Evolutionary conservation across 2,113 vertebrate species (phyloP), one percentile per base, ranked within the genome.

Genomic region (Aptenodytes forsteri): DNA sequence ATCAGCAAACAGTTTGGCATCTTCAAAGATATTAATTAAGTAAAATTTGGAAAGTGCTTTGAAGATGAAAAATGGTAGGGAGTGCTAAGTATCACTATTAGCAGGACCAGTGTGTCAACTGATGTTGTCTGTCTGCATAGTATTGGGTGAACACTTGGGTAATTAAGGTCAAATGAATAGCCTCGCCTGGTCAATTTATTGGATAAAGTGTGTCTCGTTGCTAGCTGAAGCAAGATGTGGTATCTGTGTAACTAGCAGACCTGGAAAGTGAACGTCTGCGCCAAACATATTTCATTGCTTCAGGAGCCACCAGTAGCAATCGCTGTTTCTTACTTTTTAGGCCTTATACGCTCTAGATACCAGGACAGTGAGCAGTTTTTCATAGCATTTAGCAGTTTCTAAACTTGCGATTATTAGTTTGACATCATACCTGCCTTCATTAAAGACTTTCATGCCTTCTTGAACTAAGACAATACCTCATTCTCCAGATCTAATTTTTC

Each of bases 11-110:
- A 96, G 93, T 97, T 92, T 93, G 94, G 86, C 83, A 91, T 97
- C 96, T 97, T 96, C 94, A 96, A 95, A 97, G 95, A 96, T 96
- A 97, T 97, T 91, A 98, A 97, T 97, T 98, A 97, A 95, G 81
- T 97, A 93, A 97, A 97, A 98, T 97, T 96, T 97, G 86, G 95
- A 97, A 98, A 97, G 96, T 97, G 95, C 97, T 97, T 98, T 98
- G 97, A 98, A 97, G 97, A 97, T 95, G 91, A 97, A 93, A 96
- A 96, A 96, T 95, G 76, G 83, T 52, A 80, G 89, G 72, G 94
- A 97, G 95, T 98, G 95, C 95, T 97, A 93, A 97, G 95, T 95
- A 96, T 96, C 94, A 96, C 95, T 94, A 76, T 96, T 94, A 97
- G 90, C 93, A 92, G 88, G 81, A 83, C 87, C 70, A 49, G 70